A percentile compares a stretch with the other conserved stretches of the same genome.
Evolutionary conservation across 2,113 vertebrate species (phyloP).

Genomic region (Phoenicopterus ruber): DNA sequence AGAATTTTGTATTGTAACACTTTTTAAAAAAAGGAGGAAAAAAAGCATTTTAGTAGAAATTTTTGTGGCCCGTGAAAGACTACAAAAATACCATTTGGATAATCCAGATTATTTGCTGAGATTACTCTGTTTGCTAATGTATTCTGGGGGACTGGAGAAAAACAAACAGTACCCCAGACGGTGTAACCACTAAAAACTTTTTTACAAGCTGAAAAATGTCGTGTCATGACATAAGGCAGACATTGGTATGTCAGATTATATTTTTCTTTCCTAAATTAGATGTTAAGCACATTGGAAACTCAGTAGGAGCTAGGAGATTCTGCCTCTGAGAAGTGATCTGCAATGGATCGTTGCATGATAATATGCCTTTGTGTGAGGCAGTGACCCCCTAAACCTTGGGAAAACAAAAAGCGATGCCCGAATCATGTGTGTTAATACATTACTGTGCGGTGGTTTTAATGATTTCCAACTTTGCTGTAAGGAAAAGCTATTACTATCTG

Average conservation of each 20-base stretch:
- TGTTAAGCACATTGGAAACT: neutral
- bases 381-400: slow-evolving; percentile 1
- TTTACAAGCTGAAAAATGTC: neutral
- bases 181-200: neutral
- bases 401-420: neutral
- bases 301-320: neutral
- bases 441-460: neutral
- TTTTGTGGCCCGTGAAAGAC: neutral
- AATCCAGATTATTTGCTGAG: neutral
- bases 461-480: neutral
- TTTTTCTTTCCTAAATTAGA: slow-evolving; percentile 52
- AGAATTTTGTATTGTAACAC: neutral
- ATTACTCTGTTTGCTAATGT: neutral
- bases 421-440: neutral
- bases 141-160: neutral
- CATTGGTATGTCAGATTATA: slow-evolving; percentile 9
- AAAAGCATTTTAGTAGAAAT: neutral
- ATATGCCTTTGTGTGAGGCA: neutral
- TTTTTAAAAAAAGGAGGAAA: neutral
- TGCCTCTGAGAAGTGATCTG: neutral
- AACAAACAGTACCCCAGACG: neutral
- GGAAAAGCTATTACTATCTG: neutral
- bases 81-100: neutral
- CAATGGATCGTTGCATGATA: neutral
- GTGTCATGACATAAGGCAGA: slow-evolving; percentile 21